Evolutionary conservation across 2,113 vertebrate genomes (phyloP), one percentile per base, ranked within the genome.

Genomic region (Phaethon lepturus): DNA sequence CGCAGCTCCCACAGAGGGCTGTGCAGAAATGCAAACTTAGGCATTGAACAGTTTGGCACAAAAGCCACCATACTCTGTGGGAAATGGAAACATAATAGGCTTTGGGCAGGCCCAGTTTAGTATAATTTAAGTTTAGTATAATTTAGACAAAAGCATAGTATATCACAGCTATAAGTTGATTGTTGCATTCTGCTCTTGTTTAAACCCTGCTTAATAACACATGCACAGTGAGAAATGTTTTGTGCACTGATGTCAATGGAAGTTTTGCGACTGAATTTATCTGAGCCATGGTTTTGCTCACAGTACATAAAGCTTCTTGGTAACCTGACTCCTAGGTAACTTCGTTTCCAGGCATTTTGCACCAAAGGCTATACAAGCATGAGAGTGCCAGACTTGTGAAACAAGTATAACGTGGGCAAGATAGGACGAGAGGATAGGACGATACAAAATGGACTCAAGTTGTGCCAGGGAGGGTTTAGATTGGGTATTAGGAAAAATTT

Each of bases 1-100:
- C 0, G 1, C 1, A 2, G 33, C 22, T 92, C 35, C 40, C 50
- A 29, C 0, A 0, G 64, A 74, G 68, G 73, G 35, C 59, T 3
- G 3, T 3, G 12, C 24, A 78, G 55, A 75, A 52, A 66, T 0
- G 0, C 31, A 42, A n/a, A 75, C 18, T 64, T 64, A 8, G 28
- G 18, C 28, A 14, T 11, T 33, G 42, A 86, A 83, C 17, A 25
- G 8, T 45, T 45, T 74, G 17, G 31, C 4, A 3, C 25, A 58
- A 71, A 69, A 92, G 10, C 25, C 55, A 44, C 45, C 69, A n/a
- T 9, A 10, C 3, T 38, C 17, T 44, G 13, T 71, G 82, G 35
- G n/a, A 90, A 62, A 26, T 24, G 25, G 67, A 75, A 88, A 72
- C 6, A 13, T 31, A n/a, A 38, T 1, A 38, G 23, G 11, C 28